phyloP scores from a whole-genome alignment of 2,797 vertebrate genomes.

The Stomatorhinus walkeri region DNA sequence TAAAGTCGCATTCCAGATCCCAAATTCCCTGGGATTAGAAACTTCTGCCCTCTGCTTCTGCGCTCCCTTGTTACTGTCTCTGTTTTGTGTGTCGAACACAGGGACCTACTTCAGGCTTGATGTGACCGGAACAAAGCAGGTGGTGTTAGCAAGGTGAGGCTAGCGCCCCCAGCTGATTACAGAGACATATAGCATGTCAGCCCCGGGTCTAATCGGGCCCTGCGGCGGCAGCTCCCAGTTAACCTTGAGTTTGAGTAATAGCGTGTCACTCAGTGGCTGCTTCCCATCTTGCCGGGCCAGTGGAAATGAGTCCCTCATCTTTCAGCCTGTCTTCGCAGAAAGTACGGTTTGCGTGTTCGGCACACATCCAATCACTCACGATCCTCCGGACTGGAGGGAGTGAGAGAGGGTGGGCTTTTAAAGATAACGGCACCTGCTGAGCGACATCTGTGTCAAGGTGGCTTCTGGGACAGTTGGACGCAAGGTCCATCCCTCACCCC shows the following conservation, averaged over 20 bases:
- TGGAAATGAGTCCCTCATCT: constrained; percentile 14
- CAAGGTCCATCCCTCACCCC: neutral
- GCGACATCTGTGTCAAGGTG: constrained; percentile 5
- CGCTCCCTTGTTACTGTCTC: neutral
- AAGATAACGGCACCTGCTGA: neutral
- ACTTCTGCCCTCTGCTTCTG: neutral
- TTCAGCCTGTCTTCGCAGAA: neutral
- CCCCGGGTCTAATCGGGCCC: constrained; percentile 24
- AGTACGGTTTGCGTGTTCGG: neutral
- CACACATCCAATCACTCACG: neutral
- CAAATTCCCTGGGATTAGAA: neutral
- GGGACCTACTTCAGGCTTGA: constrained; percentile 3
- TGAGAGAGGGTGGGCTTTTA: neutral
- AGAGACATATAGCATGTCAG: constrained; percentile 33
- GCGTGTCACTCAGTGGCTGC: constrained; percentile 12
- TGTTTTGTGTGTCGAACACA: neutral
- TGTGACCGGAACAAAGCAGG: constrained; percentile 17
- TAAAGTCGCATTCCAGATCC: neutral
- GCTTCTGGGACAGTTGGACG: neutral
- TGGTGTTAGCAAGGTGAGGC: constrained; percentile 27
- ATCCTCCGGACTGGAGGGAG: neutral
- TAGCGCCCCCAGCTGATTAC: constrained; percentile 19
- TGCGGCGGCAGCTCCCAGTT: constrained; percentile 20
- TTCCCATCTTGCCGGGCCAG: neutral
- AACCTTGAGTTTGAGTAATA: constrained; percentile 32